phyloP scores from a whole-genome alignment of 2,888 invertebrate species.

The Phyto melanocephala region DNA sequence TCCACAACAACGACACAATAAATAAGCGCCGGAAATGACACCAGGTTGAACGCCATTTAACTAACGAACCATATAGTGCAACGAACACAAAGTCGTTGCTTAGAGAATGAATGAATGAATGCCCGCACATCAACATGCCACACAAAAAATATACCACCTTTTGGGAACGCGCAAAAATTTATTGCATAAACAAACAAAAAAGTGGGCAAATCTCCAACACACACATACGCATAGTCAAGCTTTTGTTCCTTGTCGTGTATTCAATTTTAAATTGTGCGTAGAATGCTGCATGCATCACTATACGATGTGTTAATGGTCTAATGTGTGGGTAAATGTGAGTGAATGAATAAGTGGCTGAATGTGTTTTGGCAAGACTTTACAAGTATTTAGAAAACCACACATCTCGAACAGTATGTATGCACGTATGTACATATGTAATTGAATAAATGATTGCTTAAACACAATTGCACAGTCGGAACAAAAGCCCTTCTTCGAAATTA shows the following conservation, averaged over 20 bases:
- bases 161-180: background rate
- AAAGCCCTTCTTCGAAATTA: no score
- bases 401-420: background rate
- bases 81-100: background rate
- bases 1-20: constrained; percentile 22
- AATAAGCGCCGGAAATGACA: constrained; percentile 56
- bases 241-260: constrained; percentile 9
- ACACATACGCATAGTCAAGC: background rate
- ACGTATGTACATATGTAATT: background rate
- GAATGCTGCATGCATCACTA: background rate
- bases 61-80: constrained; percentile 39
- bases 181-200: no score
- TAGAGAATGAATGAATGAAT: background rate
- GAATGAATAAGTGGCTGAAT: background rate
- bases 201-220: constrained; percentile 30
- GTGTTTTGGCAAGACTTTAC: background rate
- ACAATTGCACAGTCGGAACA: no score
- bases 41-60: constrained; percentile 53
- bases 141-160: background rate
- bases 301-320: no score
- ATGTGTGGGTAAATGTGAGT: background rate
- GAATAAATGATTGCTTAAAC: background rate
- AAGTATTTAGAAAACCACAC: constrained; percentile 31
- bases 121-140: background rate
- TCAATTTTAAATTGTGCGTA: constrained; percentile 25